These are phyloP conservation scores for Odontophorus gujanensis DNA, from an alignment of 2,113 vertebrate genomes.

Conservation along the genomic window DNA sequence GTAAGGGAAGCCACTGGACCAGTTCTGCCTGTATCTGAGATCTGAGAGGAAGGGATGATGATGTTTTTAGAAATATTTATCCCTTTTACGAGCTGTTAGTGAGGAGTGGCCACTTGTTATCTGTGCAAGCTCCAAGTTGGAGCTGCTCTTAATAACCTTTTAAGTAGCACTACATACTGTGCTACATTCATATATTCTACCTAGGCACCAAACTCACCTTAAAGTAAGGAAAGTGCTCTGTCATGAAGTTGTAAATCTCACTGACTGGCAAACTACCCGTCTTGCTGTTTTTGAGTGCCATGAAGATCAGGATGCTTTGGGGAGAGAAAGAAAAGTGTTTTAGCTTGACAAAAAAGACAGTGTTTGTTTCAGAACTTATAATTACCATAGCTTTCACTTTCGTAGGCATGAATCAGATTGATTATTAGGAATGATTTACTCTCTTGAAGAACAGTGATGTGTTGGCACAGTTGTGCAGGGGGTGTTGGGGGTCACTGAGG, in stretches of 20 bases:
- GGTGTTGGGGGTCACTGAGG: too few relatives aligned
- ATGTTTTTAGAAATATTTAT: background rate
- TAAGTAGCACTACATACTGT: background rate
- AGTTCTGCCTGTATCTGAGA: conserved; percentile 13
- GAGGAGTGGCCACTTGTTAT: background rate
- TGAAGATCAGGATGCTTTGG: conserved; percentile 96
- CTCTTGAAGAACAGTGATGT: too few relatives aligned
- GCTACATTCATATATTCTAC: background rate
- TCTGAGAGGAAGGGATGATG: background rate
- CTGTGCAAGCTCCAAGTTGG: background rate
- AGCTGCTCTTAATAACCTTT: background rate
- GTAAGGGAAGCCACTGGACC: conserved; percentile 13
- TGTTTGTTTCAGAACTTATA: background rate
- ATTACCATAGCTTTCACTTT: background rate
- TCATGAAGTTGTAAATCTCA: conserved; percentile 99
- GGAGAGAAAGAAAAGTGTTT: conserved; percentile 29
- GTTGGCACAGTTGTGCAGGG: too few relatives aligned
- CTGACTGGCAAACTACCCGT: conserved; percentile 96
- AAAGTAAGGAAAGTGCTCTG: conserved; percentile 97
- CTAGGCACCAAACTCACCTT: conserved; percentile 83
- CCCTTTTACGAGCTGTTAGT: background rate
- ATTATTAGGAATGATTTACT: too few relatives aligned
- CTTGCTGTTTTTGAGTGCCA: conserved; percentile 97
- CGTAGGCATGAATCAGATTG: background rate
- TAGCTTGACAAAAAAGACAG: background rate